Base-by-base conservation (phyloP, 1,140 invertebrate species). In the Platyscapa corneri region DNA sequence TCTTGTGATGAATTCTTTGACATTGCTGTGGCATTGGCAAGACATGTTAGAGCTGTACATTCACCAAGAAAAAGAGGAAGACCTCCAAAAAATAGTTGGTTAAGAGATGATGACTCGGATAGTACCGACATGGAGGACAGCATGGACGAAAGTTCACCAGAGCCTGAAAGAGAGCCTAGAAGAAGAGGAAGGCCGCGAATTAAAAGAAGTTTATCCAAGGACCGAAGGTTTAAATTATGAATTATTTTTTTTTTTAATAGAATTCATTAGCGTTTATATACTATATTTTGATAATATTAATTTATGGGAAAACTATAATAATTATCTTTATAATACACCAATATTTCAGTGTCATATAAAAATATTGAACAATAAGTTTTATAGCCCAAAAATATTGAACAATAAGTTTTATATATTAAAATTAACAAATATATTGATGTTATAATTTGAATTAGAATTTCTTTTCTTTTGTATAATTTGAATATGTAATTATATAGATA, bases 1-100 rank as follows among this genome's bases (percentile, higher is more conserved):
- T 89, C 89, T 32, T 93, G 93, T 82, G 46, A 90, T 3, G 90
- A 92, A 42, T 92, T 90, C 39, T 93, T 93, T 32, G 92, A 93
- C 34, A 90, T 90, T 8, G 92, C 90, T 1, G 89, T 93, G 7
- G 88, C 89, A 0, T 84, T 93, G n/a, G 93, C 93, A 0, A 90
- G 93, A 75, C 93, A 93, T 39, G 91, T 91, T 0, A 88, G 92
- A 12, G 86, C 87, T 0, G 88, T 88, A 81, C 93, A 93, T 85
- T 88, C 89, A 0, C 89, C 89, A 30, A 88, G 84, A 39, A 92
- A 90, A 70, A 89, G 90, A 84, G 88, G 89, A 8, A 89, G 88
- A 83, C 89, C 88, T 3, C 83, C 88, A 32, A 90, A 90, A 79
- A 84, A 74, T 46, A 60, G 39, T 81, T 79, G 72, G 85, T 46